Evolutionary conservation across 2,888 invertebrate species (phyloP), one percentile per base, ranked within the genome.

Genomic region (Palloptera scutellata): DNA sequence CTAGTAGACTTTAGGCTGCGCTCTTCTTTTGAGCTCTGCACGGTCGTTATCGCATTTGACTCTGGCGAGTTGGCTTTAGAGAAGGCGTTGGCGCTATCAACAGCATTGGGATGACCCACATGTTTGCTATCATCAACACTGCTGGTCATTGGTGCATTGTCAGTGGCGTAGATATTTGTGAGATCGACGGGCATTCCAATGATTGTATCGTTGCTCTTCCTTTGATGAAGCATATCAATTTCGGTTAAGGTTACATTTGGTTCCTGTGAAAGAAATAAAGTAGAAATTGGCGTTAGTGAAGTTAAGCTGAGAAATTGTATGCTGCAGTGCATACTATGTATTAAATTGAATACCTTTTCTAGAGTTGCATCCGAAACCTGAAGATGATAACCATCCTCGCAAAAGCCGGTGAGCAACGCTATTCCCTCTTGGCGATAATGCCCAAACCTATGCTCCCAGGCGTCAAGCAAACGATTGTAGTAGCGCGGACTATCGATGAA

Each of bases 391-490:
- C 91, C 91, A 76, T 90, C 88, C 72, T 88, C 87, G 81, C 93
- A 93, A 72, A 90, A 86, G 70, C 86, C 86, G 72, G 89, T 88
- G 43, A 94, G 86, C 48, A 90, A 80, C 66, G 87, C 86, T 73
- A 91, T 86, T n/a, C 91, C 85, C 15, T 73, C 72, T 0, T 78
- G 75, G 8, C 85, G 82, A 72, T 94, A 88, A 76, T 91, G 88
- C 5, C 73, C 74, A 82, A 94, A 96, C 72, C 90, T 89, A 30
- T 88, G 84, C 84, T 97, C 95, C 97, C 97, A 98, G 6, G 96
- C 95, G 83, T 97, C 95, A 77, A 97, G 88, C 70, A 98, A 87
- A 70, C 95, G 88, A 85, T 97, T 97, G 84, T 97, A 96, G 86
- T 98, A 98, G 13, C 96, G 87, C 1, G 93, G 91, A 2, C 89